Percentiles rank a stretch among this genome's conserved stretches.
Evolutionary conservation across 2,113 vertebrate genomes (phyloP).

Genomic region (Cottus gobio): DNA sequence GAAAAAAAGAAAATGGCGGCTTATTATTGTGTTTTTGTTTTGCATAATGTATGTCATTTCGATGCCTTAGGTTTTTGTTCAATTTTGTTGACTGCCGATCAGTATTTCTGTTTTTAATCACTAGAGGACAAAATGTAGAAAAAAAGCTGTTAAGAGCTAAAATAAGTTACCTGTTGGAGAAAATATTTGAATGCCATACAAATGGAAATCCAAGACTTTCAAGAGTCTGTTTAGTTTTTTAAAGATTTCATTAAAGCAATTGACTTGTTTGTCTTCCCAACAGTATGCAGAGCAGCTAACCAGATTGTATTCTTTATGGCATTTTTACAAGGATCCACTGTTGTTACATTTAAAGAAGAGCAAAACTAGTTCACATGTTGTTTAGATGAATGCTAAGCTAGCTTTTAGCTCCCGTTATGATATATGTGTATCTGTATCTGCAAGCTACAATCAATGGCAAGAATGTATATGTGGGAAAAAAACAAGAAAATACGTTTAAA

Average conservation of each 20-base stretch:
- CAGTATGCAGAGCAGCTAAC: neutral
- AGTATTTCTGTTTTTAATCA: conserved; percentile 10
- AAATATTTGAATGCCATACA: neutral
- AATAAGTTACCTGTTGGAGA: neutral
- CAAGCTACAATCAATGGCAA: conserved; percentile 45
- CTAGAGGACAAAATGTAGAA: neutral
- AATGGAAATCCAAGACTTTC: neutral
- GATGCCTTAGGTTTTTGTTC: conserved; percentile 30
- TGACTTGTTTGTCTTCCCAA: neutral
- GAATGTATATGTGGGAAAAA: conserved; percentile 37
- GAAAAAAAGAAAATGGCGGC: conserved; percentile 28
- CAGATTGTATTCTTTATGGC: neutral
- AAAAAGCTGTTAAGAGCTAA: neutral
- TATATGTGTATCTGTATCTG: conserved; percentile 44
- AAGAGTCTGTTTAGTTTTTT: neutral
- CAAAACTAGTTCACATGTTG: conserved; percentile 14
- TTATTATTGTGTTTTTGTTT: conserved; percentile 31
- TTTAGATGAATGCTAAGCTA: conserved; percentile 36
- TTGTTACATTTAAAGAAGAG: conserved; percentile 47
- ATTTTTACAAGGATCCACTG: neutral
- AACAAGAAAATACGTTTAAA: conserved; percentile 29
- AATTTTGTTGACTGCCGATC: conserved; percentile 8
- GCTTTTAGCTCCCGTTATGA: conserved; percentile 52
- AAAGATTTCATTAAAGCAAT: neutral
- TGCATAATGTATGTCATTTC: conserved; percentile 29